Evolutionary conservation across 2,797 vertebrate species (phyloP), one percentile per base, ranked within the genome.

Genomic region (Brachymystax lenok): DNA sequence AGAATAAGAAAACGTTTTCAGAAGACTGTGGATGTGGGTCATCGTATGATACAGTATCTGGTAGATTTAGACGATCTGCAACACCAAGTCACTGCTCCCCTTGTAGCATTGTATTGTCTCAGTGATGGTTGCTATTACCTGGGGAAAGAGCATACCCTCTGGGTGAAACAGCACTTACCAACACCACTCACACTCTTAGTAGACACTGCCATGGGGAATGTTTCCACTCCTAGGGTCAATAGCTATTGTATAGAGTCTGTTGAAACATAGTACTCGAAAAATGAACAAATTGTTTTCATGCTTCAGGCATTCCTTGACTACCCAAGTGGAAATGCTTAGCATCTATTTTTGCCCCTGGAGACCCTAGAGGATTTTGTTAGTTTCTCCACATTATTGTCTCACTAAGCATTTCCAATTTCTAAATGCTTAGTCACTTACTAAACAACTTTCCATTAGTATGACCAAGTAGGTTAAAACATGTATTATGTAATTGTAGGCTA

Each of bases 201-300:
- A 80, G 73, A 82, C 72, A 76, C 12, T 51, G 27, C 63, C 71
- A 59, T 82, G 71, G 73, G 33, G 21, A 13, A 46, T 46, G 40
- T 12, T 46, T 12, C 40, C 40, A 12, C 40, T 46, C 40, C 0
- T 51, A 52, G 72, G 74, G 67, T 76, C 80, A 69, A 75, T 8
- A 66, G 56, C 24, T 54, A 46, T 19, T 74, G 67, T 74, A 28
- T 68, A 69, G 10, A 13, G 50, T 67, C 74, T 59, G 21, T 71
- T 59, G 68, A 69, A 78, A 72, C 59, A 63, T 27, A 27, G 21
- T 63, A 68, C 24, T 27, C 6, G 19, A 54, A 28, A 35, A 35
- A 56, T 74, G 79, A n/a, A 24, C 27, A 71, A 30, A 75, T 27
- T 21, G 2, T 46, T 46, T 46, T 24, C 14, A 54, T 77, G 68